Evolutionary conservation across 1,140 invertebrate genomes (phyloP), one percentile per base, ranked within the genome.

Genomic region (Magallana angulata): DNA sequence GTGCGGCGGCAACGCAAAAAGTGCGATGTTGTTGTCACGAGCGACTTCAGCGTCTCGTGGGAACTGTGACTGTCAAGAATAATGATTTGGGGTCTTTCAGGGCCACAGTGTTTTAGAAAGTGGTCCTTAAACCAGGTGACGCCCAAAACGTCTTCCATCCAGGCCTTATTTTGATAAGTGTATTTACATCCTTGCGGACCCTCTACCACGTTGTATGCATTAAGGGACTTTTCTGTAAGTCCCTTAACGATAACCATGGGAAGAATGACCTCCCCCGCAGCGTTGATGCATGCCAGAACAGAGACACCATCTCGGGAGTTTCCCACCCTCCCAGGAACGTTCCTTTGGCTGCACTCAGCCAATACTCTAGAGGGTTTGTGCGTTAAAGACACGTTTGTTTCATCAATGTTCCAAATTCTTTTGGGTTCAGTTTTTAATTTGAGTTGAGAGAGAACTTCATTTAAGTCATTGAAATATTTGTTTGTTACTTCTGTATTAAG

Each of bases 91-190:
- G 88, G 90, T 48, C 88, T 57, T 18, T 89, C 87, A 14, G 82
- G 71, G 6, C 91, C 88, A 85, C 89, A 91, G 81, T 90, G 81
- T 76, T 90, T 89, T 4, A 92, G 68, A 64, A 90, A 92, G 30
- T 89, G 89, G 24, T 88, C 83, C 14, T 84, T 30, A 60, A 92
- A 91, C 90, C 90, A 91, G 16, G 85, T 58, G 12, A 86, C 82
- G 16, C 87, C 90, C 6, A 92, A 36, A 68, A 58, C 59, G 48
- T 91, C 71, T 12, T 86, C 85, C 89, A 90, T 91, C 89, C 87
- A 91, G 7, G 83, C 90, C 36, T 89, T 88, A 8, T 82, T 30
- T 60, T 92, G 90, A 62, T 85, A 90, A 9, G 90, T 91, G 85
- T 90, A 91, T 14, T 90, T 62, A 12, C 84, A 58, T 8, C 85